Conservation (phyloP, 2,113 vertebrate genomes). For the Chionomys nivalis region DNA sequence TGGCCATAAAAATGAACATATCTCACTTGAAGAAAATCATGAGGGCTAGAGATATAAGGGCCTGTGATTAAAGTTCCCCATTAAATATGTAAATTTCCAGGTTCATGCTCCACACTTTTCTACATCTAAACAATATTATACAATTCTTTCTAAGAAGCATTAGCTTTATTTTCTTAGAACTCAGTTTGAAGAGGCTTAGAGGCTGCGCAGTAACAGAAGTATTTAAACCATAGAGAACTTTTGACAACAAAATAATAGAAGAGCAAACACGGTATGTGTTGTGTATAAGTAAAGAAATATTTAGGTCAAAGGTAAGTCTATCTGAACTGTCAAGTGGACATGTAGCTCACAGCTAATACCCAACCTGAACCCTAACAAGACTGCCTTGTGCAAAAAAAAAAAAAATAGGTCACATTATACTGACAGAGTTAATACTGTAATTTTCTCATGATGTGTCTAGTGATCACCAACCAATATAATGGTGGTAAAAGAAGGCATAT, state of each 20-base stretch:
- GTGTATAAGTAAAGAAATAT: not conserved
- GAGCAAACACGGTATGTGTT: not conserved
- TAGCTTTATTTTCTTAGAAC: not conserved
- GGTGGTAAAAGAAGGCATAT: not conserved
- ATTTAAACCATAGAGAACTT: not conserved
- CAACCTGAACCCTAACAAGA: not conserved
- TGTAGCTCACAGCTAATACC: not conserved
- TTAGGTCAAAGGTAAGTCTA: not conserved
- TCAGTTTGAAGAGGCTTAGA: not conserved
- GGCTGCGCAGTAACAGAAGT: not conserved
- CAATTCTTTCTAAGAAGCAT: not conserved
- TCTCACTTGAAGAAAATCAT: not conserved
- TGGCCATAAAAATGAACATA: not conserved
- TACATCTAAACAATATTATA: not conserved
- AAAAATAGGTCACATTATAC: not conserved
- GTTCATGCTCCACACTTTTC: not conserved
- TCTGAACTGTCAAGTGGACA: not conserved
- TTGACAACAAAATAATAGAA: not conserved
- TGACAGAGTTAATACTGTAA: not conserved
- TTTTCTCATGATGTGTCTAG: not conserved
- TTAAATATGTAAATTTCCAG: not conserved
- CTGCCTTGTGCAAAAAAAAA: not conserved
- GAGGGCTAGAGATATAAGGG: not conserved
- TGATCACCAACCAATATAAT: not conserved
- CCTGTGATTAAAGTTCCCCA: not conserved